A percentile compares a stretch with the other conserved stretches of the same genome.
These are phyloP conservation scores for Alviniconcha strummeri DNA, from an alignment of 2,888 invertebrate species.

Conservation along the genomic window DNA sequence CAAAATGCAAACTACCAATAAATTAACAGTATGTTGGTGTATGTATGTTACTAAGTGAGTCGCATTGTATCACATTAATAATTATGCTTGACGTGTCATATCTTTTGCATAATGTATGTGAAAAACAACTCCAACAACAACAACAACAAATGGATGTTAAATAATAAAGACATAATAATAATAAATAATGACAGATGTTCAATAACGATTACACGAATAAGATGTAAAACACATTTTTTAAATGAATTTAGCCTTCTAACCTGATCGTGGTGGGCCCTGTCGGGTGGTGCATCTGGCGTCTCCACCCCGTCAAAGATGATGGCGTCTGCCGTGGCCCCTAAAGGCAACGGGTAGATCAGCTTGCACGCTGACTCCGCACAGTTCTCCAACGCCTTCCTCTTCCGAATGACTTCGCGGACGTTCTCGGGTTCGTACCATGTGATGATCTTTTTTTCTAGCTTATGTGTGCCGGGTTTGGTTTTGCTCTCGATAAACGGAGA, in stretches of 20 bases:
- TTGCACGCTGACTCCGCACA: conserved; percentile 13
- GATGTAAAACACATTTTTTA: no score
- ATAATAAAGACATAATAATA: no score
- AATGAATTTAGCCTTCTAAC: neutral
- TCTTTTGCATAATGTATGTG: no score
- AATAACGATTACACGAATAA: no score
- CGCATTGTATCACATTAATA: no score
- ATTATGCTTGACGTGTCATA: no score
- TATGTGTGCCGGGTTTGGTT: neutral
- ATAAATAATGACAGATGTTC: no score
- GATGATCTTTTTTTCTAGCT: conserved; percentile 13
- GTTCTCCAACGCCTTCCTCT: neutral
- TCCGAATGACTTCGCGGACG: neutral
- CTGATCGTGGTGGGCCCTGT: conserved; percentile 12
- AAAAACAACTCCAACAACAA: no score
- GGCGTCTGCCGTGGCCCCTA: neutral
- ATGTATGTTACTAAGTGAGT: no score
- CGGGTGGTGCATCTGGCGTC: neutral
- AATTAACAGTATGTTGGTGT: no score
- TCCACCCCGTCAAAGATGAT: neutral
- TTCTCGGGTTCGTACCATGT: conserved; percentile 13
- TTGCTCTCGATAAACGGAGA: conserved; percentile 25
- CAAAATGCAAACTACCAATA: no score
- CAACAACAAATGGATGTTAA: no score
- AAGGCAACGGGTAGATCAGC: conserved; percentile 11